Percentiles rank a stretch among this genome's conserved stretches.
Conservation (phyloP, 2,113 vertebrate genomes). For the Eurystomus gularis region DNA sequence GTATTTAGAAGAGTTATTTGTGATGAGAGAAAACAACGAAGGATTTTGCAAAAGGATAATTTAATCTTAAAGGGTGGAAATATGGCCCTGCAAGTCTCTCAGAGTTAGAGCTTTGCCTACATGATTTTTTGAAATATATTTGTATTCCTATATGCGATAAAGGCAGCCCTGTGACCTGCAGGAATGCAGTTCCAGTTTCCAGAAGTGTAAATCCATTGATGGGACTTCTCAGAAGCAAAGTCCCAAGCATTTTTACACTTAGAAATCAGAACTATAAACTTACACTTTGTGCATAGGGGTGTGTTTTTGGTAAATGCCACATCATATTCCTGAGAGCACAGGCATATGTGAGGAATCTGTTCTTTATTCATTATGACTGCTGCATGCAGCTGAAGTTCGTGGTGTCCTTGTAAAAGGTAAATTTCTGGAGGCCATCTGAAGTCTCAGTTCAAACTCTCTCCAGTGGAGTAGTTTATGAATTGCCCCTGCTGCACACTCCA, state of each 20-base stretch:
- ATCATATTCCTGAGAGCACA: not conserved
- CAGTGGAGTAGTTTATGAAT: not conserved
- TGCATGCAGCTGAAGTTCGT: not conserved
- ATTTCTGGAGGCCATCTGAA: not conserved
- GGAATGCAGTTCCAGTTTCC: not conserved
- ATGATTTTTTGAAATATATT: not conserved
- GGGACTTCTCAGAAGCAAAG: not conserved
- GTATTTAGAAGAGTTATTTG: not conserved
- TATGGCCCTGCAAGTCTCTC: not conserved
- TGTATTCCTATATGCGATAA: not conserved
- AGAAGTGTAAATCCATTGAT: not conserved
- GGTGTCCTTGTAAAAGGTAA: not conserved
- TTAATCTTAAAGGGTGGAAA: not conserved
- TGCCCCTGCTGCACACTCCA: not conserved
- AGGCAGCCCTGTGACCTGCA: not conserved
- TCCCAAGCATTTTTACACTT: not conserved
- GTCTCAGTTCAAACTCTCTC: not conserved
- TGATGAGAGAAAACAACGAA: not conserved
- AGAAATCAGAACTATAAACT: not conserved
- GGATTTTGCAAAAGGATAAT: not conserved
- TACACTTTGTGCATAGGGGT: not conserved
- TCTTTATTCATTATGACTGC: not conserved
- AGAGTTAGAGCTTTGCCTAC: not conserved
- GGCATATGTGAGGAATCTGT: not conserved
- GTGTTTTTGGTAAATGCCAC: slow-evolving; percentile 18